Evolutionary conservation across 2,888 invertebrate genomes (phyloP), one percentile per base, ranked within the genome.

Genomic region (Pristionchus mayeri): DNA sequence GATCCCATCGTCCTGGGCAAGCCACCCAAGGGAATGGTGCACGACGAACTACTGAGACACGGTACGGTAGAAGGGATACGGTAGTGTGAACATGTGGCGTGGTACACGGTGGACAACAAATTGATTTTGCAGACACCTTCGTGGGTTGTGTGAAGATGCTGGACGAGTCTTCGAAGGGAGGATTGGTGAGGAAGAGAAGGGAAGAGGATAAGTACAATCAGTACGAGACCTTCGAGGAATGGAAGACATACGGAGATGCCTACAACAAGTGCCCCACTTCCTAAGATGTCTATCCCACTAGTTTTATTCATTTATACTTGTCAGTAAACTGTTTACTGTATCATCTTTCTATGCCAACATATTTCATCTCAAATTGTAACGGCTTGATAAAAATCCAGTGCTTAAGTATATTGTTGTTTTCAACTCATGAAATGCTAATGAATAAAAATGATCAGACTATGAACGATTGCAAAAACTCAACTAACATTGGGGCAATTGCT

Each of bases 1-100:
- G 95, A 96, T 86, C 96, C 97, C 0, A 94, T 98, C 50, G 98
- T 96, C 93, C 94, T 98, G 90, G 98, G 98, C 30, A 98, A 98
- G 0, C 96, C 97, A 93, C 95, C 95, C 2, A 85, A 86, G 71
- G 94, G 94, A 84, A 85, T 91, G 57, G 88, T 88, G 34, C 88
- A 88, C 24, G 88, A 88, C 6, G 91, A 90, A 27, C 86, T 89
- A 52, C 88, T 89, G 80, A 91, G 90, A 34, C 87, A 87, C n/a
- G 90, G 90, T 90, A 54, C 54, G 7, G 54, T 16, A 21, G 16
- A n/a, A n/a, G 71, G 40, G 13, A n/a, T 24, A 71, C 71, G 24
- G 71, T 71, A 63, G 63, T n/a, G n/a, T n/a, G n/a, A 63, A 34
- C 3, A 40, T 30, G 18, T 67, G 11, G n/a, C n/a, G n/a, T n/a